Conservation (phyloP, 2,888 invertebrate genomes). For the Tinea semifulvella region DNA sequence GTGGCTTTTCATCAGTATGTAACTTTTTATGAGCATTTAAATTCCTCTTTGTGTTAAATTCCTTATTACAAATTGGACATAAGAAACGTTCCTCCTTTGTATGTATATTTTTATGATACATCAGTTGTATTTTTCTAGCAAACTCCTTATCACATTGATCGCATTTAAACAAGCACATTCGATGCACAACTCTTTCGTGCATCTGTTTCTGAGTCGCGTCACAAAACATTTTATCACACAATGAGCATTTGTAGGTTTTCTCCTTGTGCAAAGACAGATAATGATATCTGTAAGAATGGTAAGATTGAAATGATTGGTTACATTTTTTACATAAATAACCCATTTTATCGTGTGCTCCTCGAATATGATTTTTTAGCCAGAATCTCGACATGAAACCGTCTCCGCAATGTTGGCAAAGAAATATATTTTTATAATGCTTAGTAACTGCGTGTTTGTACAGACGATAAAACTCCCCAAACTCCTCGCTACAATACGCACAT, state of each 20-base stretch:
- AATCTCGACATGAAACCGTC: neutral
- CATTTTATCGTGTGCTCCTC: neutral
- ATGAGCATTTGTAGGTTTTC: neutral
- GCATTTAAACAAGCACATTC: neutral
- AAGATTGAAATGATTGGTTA: neutral
- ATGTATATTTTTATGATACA: neutral
- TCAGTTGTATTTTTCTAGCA: neutral
- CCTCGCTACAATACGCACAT: neutral
- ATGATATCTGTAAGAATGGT: neutral
- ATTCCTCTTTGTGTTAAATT: no score
- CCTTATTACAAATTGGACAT: no score
- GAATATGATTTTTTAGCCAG: neutral
- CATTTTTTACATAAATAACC: neutral
- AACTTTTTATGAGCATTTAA: constrained; percentile 35
- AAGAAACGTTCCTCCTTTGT: no score
- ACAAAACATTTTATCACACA: neutral
- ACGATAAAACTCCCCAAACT: neutral
- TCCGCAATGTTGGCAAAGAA: neutral
- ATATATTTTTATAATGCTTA: neutral
- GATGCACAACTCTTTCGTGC: neutral
- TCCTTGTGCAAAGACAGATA: neutral
- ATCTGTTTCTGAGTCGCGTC: neutral
- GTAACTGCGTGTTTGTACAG: neutral
- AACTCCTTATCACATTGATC: neutral
- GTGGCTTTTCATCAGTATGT: constrained; percentile 42